Evolutionary conservation across 2,797 vertebrate genomes (phyloP), one percentile per base, ranked within the genome.

Genomic region (Sebastolobus altivelis): DNA sequence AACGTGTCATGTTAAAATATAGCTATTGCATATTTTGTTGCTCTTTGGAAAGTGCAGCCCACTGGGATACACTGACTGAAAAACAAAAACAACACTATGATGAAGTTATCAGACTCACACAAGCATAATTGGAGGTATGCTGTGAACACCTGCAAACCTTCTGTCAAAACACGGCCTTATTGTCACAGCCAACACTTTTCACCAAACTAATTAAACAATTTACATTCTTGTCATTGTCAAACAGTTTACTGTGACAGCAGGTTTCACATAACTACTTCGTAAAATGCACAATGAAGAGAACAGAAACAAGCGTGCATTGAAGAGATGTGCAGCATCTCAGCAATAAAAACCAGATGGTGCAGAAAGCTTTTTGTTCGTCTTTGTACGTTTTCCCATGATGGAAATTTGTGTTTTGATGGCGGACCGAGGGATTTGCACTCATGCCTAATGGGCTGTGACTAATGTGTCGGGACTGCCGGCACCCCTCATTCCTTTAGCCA

Each of bases 381-480:
- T 68, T 54, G n/a, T 60, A 33, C 27, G 40, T 72, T 85, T 85
- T 80, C 56, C 60, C 7, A 6, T 81, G 67, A 86, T 76, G 71
- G 66, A 71, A 78, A 81, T 79, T 25, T 83, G 75, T 59, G 69
- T 83, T 84, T 79, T 73, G 66, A 75, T 61, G 38, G 37, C 27
- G 6, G 58, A 52, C 22, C 33, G 5, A 65, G 49, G 60, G 71
- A 65, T 86, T 79, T 77, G 49, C 76, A 84, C 81, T 71, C 33
- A 75, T 61, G 63, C 79, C 43, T 84, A 85, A 80, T 81, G 73
- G 59, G 37, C 74, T 70, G 69, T 82, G 84, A 84, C 77, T 88
- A 84, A 86, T 87, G 65, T 72, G 65, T 55, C 29, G 69, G 61
- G 62, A 70, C 76, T 77, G 43, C 62, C 56, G 74, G 38, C 68